Evolutionary conservation across 2,888 invertebrate species (phyloP).

Genomic region (Selenia dentaria): DNA sequence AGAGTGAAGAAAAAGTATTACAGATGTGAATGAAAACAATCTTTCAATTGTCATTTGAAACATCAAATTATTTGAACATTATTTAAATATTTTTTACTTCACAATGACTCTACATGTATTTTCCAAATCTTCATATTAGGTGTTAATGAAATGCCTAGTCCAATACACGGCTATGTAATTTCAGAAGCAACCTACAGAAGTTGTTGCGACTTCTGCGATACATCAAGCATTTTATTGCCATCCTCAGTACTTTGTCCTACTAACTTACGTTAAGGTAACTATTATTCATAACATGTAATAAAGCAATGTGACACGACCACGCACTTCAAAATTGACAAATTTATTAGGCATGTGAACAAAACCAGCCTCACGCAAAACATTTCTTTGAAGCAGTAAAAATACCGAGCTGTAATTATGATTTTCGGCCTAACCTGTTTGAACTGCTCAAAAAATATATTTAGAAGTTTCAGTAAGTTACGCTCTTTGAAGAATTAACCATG

Average conservation of each 20-base stretch:
- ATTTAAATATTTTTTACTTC: too few relatives aligned
- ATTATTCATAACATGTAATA: conserved; percentile 51
- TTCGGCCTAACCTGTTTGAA: conserved; percentile 29
- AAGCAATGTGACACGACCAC: conserved; percentile 49
- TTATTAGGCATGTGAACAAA: conserved; percentile 46
- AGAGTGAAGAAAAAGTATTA: too few relatives aligned
- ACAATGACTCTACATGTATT: too few relatives aligned
- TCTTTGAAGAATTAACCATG: too few relatives aligned
- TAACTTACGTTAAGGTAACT: conserved; percentile 41
- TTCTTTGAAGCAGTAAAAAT: conserved; percentile 34
- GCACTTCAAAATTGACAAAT: conserved; percentile 44
- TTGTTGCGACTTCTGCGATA: conserved; percentile 35
- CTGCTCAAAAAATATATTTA: too few relatives aligned
- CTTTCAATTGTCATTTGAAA: too few relatives aligned
- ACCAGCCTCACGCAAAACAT: conserved; percentile 42
- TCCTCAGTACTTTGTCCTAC: conserved; percentile 11
- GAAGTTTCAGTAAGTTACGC: too few relatives aligned
- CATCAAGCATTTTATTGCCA: conserved; percentile 42
- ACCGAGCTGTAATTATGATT: conserved; percentile 27
- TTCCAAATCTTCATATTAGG: too few relatives aligned
- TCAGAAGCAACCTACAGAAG: conserved; percentile 9
- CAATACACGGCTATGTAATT: conserved; percentile 16
- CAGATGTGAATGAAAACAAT: too few relatives aligned
- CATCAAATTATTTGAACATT: too few relatives aligned
- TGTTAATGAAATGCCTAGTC: conserved; percentile 9